A percentile compares a stretch with the other conserved stretches of the same genome.
These are phyloP conservation scores for Crocallis elinguaria DNA, from an alignment of 2,888 invertebrate species.

Conservation along the genomic window DNA sequence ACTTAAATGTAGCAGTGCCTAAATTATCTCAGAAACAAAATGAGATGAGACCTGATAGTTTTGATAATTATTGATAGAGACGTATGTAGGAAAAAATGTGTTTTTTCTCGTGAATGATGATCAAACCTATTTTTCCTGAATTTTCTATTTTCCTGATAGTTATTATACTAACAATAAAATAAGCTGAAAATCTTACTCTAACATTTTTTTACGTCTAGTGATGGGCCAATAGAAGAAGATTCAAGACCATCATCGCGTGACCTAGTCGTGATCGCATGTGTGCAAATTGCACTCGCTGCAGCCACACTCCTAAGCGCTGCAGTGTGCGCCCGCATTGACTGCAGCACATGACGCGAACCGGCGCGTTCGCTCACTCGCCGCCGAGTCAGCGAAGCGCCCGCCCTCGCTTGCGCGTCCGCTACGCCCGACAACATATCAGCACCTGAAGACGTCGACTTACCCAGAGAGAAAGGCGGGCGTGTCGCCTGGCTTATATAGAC, in stretches of 20 bases:
- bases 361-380: slow-evolving; percentile 70
- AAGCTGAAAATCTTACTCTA: no score
- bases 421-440: slow-evolving; percentile 54
- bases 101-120: no score
- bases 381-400: slow-evolving; percentile 68
- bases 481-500: slow-evolving; percentile 86
- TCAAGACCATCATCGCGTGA: slow-evolving; percentile 72
- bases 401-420: slow-evolving; percentile 55
- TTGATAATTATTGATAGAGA: no score
- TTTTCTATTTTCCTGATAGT: no score
- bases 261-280: slow-evolving; percentile 76
- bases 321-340: slow-evolving; percentile 83
- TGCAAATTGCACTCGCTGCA: slow-evolving; percentile 78
- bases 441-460: slow-evolving; percentile 50
- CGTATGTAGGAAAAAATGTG: no score
- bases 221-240: slow-evolving; percentile 67
- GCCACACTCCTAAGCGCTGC: slow-evolving; percentile 81
- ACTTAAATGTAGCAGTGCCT: no score
- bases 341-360: slow-evolving; percentile 75
- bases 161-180: no score
- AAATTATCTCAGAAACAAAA: no score
- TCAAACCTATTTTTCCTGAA: no score
- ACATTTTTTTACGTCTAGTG: slow-evolving; percentile 60
- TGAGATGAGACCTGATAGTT: no score
- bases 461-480: slow-evolving; percentile 77